A percentile compares a stretch with the other conserved stretches of the same genome.
These are phyloP conservation scores for Eutolmus rufibarbis DNA, from an alignment of 2,888 invertebrate genomes.

Conservation along the genomic window DNA sequence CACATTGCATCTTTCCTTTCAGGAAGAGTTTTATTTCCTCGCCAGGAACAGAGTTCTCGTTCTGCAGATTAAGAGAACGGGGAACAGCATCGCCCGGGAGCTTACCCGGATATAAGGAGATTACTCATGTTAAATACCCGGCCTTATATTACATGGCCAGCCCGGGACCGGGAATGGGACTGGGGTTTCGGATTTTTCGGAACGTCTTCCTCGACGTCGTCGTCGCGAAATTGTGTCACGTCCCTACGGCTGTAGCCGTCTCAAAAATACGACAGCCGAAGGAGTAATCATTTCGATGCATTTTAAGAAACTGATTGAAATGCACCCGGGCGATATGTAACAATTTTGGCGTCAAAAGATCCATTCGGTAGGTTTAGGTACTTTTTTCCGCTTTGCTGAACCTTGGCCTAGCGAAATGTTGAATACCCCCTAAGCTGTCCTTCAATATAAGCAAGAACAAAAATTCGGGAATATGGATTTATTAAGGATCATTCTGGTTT, in stretches of 20 bases:
- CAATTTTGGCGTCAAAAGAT: neutral
- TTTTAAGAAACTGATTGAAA: neutral
- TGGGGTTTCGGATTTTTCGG: neutral
- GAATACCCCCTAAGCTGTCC: neutral
- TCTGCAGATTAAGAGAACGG: conserved; percentile 8
- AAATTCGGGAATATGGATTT: too few species aligned
- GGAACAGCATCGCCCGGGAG: neutral
- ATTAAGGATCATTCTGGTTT: too few species aligned
- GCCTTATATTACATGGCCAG: neutral
- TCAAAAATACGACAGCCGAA: neutral
- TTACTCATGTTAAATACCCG: neutral
- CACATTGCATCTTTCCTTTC: conserved; percentile 27
- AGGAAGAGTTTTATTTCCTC: conserved; percentile 29
- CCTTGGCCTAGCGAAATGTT: neutral
- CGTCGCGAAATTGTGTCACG: neutral
- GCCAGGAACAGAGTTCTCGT: neutral
- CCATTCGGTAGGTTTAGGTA: neutral
- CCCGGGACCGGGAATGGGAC: neutral
- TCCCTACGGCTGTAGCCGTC: neutral
- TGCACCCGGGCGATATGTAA: neutral
- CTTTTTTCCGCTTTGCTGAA: neutral
- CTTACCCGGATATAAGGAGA: neutral
- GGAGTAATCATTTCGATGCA: neutral
- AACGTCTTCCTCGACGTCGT: neutral
- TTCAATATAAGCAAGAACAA: too few species aligned